Conservation (phyloP, 2,113 vertebrate genomes). For the Dermatemys mawii region DNA sequence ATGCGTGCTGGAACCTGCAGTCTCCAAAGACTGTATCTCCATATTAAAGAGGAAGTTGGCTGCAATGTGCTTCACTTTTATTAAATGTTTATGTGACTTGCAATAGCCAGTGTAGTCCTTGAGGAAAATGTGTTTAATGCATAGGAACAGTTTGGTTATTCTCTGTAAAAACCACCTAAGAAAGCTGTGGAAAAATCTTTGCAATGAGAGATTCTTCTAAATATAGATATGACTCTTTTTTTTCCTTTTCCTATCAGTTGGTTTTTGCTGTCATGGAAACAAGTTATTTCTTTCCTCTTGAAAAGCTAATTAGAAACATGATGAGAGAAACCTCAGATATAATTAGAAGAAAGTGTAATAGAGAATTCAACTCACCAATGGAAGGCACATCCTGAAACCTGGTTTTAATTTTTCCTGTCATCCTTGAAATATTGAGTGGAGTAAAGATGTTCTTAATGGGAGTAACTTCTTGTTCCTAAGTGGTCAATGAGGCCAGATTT, state of each 20-base stretch:
- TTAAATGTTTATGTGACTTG: background rate
- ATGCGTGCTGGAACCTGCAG: background rate
- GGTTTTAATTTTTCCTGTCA: background rate
- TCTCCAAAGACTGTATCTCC: background rate
- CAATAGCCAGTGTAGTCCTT: background rate
- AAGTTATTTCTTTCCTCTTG: constrained; percentile 19
- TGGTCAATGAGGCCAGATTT: constrained; percentile 32
- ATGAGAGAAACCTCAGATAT: constrained; percentile 29
- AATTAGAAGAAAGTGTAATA: constrained; percentile 28
- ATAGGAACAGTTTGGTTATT: background rate
- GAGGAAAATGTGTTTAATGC: background rate
- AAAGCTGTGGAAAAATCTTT: background rate
- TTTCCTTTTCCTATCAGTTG: background rate
- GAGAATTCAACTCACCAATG: background rate
- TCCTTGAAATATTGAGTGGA: background rate
- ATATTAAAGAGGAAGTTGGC: background rate
- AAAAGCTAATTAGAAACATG: constrained; percentile 39
- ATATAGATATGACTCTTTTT: constrained; percentile 21
- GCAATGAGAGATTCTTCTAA: constrained; percentile 39
- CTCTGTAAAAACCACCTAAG: constrained; percentile 21
- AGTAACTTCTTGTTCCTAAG: background rate
- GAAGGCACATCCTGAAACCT: background rate
- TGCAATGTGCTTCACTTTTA: background rate
- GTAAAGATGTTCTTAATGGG: constrained; percentile 19
- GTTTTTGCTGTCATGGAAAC: constrained; percentile 65